Percentiles rank a stretch among this genome's conserved stretches.
Conservation (phyloP, 1,140 invertebrate genomes). For the Pseudomyrmex gracilis region DNA sequence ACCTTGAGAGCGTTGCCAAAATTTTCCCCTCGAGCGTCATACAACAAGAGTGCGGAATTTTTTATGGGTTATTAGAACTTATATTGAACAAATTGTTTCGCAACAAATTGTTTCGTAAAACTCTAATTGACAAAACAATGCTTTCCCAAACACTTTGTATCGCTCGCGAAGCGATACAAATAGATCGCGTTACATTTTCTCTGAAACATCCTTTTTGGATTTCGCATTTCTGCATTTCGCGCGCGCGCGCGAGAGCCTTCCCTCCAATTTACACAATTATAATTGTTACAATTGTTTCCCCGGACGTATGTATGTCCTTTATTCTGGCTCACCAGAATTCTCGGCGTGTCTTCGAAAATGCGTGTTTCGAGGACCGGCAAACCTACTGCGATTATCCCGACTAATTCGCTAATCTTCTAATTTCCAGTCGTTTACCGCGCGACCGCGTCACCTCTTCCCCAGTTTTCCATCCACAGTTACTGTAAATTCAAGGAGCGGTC, state of each 20-base stretch:
- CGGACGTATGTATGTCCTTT: slow-evolving; percentile 6
- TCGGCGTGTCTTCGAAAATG: slow-evolving; percentile 34
- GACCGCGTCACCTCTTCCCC: slow-evolving; percentile 6
- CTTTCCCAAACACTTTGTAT: background rate
- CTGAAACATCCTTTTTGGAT: background rate
- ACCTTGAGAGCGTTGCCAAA: background rate
- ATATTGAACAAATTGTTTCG: too few relatives aligned
- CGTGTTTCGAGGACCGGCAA: background rate
- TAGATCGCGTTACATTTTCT: background rate
- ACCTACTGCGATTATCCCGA: slow-evolving; percentile 26
- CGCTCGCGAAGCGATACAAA: background rate
- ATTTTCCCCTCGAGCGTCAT: background rate
- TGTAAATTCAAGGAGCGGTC: slow-evolving; percentile 33
- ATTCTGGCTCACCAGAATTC: background rate
- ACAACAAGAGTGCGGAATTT: background rate
- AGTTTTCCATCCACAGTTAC: background rate
- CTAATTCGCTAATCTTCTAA: slow-evolving; percentile 53
- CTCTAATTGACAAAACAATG: background rate
- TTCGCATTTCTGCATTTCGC: background rate
- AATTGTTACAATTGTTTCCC: slow-evolving; percentile 41
- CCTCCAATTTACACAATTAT: slow-evolving; percentile 34
- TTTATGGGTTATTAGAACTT: background rate
- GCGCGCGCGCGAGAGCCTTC: background rate
- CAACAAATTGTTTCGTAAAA: background rate
- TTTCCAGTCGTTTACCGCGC: slow-evolving; percentile 47